Conservation (phyloP, 2,113 vertebrate species). For the Pseudopipra pipra region DNA sequence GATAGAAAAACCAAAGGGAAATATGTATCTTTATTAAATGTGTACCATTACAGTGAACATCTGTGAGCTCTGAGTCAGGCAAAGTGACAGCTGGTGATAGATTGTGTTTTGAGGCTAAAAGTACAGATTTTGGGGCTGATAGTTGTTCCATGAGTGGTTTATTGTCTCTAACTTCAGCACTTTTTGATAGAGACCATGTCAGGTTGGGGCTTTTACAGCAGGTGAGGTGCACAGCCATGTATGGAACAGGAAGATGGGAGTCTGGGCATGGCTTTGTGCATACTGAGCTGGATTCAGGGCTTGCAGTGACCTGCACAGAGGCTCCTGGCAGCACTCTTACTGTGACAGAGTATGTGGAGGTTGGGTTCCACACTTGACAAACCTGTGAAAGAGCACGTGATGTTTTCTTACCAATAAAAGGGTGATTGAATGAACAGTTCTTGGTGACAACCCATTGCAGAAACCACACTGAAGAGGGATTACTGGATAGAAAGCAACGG, state of each 20-base stretch:
- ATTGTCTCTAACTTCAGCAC: background rate
- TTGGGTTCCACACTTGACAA: background rate
- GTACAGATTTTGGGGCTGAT: background rate
- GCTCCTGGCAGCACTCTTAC: fast-evolving
- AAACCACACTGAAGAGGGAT: background rate
- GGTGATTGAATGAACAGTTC: background rate
- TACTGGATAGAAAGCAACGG: background rate
- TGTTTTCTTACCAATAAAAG: background rate
- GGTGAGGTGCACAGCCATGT: fast-evolving
- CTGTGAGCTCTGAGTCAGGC: background rate
- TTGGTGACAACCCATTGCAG: fast-evolving
- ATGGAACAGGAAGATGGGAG: background rate
- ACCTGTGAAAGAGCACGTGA: fast-evolving
- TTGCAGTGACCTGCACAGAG: background rate
- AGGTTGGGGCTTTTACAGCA: background rate
- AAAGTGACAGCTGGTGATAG: background rate
- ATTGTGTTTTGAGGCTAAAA: background rate
- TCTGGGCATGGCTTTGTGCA: background rate
- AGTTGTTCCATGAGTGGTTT: background rate
- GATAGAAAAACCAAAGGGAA: background rate
- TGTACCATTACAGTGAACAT: background rate
- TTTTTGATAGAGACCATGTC: background rate
- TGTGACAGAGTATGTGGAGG: no score
- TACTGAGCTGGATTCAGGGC: background rate
- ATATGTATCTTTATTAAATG: background rate